phyloP scores from a whole-genome alignment of 2,797 vertebrate genomes.

The Glossophaga mutica region DNA sequence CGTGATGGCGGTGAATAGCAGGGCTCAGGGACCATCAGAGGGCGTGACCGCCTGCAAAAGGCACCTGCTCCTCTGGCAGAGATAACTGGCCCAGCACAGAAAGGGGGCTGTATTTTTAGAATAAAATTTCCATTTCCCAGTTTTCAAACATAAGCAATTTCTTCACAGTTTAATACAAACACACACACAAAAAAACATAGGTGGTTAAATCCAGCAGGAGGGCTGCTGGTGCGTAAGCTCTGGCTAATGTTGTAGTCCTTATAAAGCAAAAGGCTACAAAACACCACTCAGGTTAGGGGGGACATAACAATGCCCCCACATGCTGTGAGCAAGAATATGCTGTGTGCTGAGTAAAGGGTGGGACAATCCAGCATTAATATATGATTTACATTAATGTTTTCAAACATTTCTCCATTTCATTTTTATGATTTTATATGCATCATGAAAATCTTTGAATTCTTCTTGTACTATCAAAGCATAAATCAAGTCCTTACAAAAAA shows the following conservation, averaged over 20 bases:
- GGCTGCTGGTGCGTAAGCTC: neutral
- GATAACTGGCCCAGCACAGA: neutral
- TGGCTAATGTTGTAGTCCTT: neutral
- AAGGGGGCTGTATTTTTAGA: neutral
- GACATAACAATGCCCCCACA: neutral
- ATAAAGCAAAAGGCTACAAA: neutral
- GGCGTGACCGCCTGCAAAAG: neutral
- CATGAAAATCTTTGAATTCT: neutral
- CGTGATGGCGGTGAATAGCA: rapidly evolving
- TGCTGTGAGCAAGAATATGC: neutral
- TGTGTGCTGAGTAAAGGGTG: neutral
- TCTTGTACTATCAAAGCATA: neutral
- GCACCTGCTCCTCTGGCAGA: neutral
- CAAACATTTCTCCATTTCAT: neutral
- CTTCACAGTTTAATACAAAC: neutral
- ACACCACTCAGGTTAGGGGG: neutral
- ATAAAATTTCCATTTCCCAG: neutral
- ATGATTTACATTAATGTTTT: neutral
- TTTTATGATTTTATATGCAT: neutral
- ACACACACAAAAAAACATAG: neutral
- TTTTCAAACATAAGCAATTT: neutral
- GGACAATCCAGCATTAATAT: neutral
- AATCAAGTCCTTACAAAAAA: neutral
- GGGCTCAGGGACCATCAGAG: neutral
- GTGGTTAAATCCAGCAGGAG: neutral